phyloP scores from a whole-genome alignment of 2,113 vertebrate genomes.

The Campylorhamphus procurvoides region DNA sequence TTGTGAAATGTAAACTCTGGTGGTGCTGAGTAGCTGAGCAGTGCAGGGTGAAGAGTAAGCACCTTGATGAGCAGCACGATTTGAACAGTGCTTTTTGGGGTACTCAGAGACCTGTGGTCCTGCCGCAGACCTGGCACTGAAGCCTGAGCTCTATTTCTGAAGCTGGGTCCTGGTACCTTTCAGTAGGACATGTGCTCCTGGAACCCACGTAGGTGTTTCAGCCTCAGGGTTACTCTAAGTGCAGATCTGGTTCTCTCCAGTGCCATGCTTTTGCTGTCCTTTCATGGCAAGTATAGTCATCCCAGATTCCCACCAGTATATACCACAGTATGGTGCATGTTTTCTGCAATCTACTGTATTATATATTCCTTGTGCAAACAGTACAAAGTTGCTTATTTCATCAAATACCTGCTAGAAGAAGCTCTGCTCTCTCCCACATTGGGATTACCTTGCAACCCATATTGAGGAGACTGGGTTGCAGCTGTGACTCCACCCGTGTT shows the following conservation, averaged over 20 bases:
- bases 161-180: neutral
- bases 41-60: neutral
- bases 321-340: rapidly evolving
- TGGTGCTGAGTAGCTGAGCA: rapidly evolving
- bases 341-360: neutral
- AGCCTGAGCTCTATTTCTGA: neutral
- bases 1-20: neutral
- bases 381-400: neutral
- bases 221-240: neutral
- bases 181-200: neutral
- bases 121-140: neutral
- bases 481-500: neutral
- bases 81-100: neutral
- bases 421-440: neutral
- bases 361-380: neutral
- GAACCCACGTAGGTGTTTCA: neutral
- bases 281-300: rapidly evolving
- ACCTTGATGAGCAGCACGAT: rapidly evolving
- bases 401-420: neutral
- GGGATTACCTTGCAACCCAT: neutral
- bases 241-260: neutral
- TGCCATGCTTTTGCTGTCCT: neutral
- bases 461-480: rapidly evolving
- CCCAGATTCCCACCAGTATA: neutral
- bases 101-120: neutral